These are phyloP conservation scores for Gorsachius goisagi DNA, from an alignment of 2,113 vertebrate species.

Conservation along the genomic window DNA sequence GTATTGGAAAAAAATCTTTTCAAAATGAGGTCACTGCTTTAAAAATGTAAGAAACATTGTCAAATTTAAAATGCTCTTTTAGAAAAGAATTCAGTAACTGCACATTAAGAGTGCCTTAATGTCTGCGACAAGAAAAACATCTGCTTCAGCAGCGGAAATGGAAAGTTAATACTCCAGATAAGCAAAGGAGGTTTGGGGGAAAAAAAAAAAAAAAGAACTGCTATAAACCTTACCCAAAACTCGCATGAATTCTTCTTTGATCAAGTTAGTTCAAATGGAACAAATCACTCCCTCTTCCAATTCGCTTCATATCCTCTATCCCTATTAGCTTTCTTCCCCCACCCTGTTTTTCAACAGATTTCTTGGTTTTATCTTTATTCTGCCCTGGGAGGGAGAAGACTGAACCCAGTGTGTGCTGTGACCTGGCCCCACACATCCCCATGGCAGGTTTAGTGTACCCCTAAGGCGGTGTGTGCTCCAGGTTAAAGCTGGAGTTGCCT, in stretches of 20 bases:
- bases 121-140: conserved; percentile 57
- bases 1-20: conserved; percentile 40
- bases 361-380: conserved; percentile 6
- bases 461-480: accelerated
- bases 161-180: conserved; percentile 53
- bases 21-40: conserved; percentile 63
- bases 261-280: conserved; percentile 57
- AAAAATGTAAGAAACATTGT: conserved; percentile 70
- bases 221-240: conserved; percentile 39
- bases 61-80: conserved; percentile 71
- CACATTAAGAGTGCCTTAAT: conserved; percentile 57
- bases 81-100: conserved; percentile 56
- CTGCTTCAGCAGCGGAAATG: conserved; percentile 37
- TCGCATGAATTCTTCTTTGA: conserved; percentile 51
- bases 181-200: background rate
- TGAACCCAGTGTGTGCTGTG: background rate
- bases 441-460: background rate
- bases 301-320: conserved; percentile 29
- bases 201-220: background rate
- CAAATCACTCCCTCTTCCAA: conserved; percentile 38
- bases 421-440: background rate
- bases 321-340: conserved; percentile 4
- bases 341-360: background rate
- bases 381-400: background rate
- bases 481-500: background rate